phyloP scores from a whole-genome alignment of 2,797 vertebrate genomes.

The Coluber constrictor region DNA sequence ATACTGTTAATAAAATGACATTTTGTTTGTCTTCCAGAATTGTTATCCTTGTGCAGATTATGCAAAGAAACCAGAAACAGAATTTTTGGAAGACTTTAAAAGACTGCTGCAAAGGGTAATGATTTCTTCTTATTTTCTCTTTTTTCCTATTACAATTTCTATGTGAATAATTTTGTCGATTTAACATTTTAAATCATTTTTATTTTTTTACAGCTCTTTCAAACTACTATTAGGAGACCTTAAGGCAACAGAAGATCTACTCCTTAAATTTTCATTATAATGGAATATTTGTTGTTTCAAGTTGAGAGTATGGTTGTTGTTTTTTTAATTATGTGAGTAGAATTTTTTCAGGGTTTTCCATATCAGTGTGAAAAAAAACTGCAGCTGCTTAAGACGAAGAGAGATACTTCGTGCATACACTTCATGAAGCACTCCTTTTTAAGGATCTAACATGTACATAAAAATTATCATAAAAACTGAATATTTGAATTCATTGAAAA shows the following conservation, averaged over 20 bases:
- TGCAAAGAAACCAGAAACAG: constrained; percentile 38
- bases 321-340: neutral
- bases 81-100: constrained; percentile 64
- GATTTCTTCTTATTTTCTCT: neutral
- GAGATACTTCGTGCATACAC: neutral
- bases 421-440: neutral
- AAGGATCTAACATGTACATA: constrained; percentile 5
- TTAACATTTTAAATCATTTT: constrained; percentile 37
- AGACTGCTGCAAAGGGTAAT: constrained; percentile 67
- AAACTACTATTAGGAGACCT: neutral
- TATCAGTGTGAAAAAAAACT: neutral
- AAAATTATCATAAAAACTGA: neutral
- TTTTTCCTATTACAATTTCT: neutral
- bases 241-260: constrained; percentile 42
- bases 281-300: constrained; percentile 41
- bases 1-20: neutral
- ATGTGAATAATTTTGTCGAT: neutral
- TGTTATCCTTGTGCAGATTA: constrained; percentile 68
- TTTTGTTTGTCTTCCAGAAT: constrained; percentile 54
- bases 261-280: constrained; percentile 65
- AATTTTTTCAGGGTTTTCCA: neutral
- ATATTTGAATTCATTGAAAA: constrained; percentile 26
- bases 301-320: neutral
- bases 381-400: neutral
- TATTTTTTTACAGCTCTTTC: constrained; percentile 63